Evolutionary conservation across 1,140 invertebrate species (phyloP).

Genomic region (Melanaphis sacchari): DNA sequence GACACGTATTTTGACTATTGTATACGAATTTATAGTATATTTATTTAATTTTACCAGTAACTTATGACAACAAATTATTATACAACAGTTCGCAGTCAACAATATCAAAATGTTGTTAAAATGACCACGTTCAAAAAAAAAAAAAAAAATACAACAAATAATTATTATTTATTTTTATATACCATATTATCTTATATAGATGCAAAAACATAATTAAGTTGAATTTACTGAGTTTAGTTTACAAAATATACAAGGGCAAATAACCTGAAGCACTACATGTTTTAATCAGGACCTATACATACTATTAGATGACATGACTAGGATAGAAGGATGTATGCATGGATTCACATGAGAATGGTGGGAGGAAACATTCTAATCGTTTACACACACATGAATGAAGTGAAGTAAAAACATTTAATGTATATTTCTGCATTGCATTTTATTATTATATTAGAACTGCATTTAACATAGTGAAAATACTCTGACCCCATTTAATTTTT

Average conservation of each 20-base stretch:
- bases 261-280: conserved; percentile 55
- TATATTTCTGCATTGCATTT: conserved; percentile 12
- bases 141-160: background rate
- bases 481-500: background rate
- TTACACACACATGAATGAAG: conserved; percentile 38
- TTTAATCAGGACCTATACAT: background rate
- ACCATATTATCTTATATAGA: background rate
- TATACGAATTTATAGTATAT: background rate
- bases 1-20: background rate
- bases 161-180: conserved; percentile 19
- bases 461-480: background rate
- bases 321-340: conserved; percentile 45
- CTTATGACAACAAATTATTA: background rate
- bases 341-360: conserved; percentile 38
- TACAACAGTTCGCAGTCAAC: background rate
- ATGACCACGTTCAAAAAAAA: conserved; percentile 8
- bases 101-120: background rate
- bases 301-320: background rate
- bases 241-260: conserved; percentile 52
- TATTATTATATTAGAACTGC: conserved; percentile 11
- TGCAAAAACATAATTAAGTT: conserved; percentile 45
- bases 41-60: background rate
- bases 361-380: conserved; percentile 44
- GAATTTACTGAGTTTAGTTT: background rate
- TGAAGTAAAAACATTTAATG: conserved; percentile 41